These are phyloP conservation scores for Opisthograptis luteolata DNA, from an alignment of 2,888 invertebrate species.

Conservation along the genomic window DNA sequence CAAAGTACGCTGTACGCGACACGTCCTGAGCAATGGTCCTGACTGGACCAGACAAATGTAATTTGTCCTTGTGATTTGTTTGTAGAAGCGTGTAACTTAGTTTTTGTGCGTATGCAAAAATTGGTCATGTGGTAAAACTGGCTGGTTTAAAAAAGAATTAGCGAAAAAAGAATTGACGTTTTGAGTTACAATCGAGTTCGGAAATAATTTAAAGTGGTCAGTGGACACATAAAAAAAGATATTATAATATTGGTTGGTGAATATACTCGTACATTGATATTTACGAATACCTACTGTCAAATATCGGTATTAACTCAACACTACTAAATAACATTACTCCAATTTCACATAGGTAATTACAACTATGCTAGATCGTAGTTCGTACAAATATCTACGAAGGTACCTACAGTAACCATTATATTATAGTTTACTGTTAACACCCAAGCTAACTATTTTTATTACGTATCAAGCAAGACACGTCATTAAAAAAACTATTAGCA, in stretches of 20 bases:
- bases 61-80: slow-evolving; percentile 33
- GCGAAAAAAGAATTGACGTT: no score
- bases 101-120: background rate
- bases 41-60: slow-evolving; percentile 46
- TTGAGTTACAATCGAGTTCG: no score
- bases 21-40: slow-evolving; percentile 57
- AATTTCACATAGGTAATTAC: background rate
- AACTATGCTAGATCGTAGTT: slow-evolving; percentile 1
- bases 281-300: no score
- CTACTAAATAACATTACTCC: slow-evolving; percentile 1
- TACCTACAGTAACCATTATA: no score
- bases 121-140: background rate
- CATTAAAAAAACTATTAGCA: slow-evolving; percentile 32
- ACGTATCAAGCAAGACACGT: slow-evolving; percentile 23
- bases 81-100: background rate
- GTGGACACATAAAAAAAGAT: no score
- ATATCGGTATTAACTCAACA: no score
- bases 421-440: slow-evolving; percentile 26
- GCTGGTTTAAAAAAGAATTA: no score
- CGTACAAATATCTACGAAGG: no score
- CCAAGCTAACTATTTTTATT: slow-evolving; percentile 32
- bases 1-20: slow-evolving; percentile 53
- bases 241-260: no score
- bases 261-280: no score
- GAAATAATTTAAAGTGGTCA: no score